Evolutionary conservation across 2,113 vertebrate species (phyloP).

Genomic region (Chaetura pelagica): DNA sequence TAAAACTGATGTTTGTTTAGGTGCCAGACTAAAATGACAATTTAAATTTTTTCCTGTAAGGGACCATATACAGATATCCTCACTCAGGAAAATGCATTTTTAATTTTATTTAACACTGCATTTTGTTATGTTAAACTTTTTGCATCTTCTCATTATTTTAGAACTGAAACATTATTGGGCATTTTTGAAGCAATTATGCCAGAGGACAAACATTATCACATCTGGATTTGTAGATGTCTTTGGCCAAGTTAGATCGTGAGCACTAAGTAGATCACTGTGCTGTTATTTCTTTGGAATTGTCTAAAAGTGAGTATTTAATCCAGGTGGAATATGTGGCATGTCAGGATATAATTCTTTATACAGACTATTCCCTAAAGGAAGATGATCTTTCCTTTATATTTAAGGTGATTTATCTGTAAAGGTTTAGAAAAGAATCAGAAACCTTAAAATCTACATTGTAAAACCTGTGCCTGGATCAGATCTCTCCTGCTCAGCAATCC

Average conservation of each 20-base stretch:
- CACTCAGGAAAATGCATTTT: neutral
- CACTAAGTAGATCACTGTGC: neutral
- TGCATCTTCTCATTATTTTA: neutral
- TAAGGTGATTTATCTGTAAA: neutral
- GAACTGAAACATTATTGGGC: accelerated
- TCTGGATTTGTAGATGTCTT: neutral
- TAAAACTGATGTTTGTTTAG: no score
- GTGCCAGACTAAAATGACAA: no score
- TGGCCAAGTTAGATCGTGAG: neutral
- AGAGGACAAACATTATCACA: neutral
- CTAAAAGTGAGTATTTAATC: neutral
- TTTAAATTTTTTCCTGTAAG: no score
- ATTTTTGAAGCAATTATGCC: neutral
- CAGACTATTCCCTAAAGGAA: neutral
- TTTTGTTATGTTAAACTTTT: neutral
- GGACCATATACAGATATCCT: neutral
- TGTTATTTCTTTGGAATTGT: neutral
- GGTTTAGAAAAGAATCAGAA: neutral
- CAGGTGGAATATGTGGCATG: neutral
- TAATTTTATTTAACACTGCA: neutral
- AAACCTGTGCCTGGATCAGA: neutral
- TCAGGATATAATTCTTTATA: neutral
- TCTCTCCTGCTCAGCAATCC: neutral
- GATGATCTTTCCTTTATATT: neutral
- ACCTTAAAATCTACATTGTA: neutral